Evolutionary conservation across 2,888 invertebrate genomes (phyloP).

Genomic region (Athripsodes cinereus): DNA sequence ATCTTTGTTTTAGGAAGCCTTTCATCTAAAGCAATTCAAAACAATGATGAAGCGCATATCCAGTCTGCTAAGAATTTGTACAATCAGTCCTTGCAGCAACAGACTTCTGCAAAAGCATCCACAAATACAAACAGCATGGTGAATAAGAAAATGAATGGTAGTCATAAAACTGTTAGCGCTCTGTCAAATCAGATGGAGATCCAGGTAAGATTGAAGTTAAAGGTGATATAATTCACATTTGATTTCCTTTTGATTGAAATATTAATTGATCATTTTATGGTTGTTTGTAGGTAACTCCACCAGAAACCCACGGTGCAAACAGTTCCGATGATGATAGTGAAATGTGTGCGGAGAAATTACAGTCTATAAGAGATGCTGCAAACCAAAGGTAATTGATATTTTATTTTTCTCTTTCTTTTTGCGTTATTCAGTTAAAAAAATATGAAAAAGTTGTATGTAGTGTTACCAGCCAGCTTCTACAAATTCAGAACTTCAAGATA

Average conservation of each 20-base stretch:
- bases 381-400: constrained; percentile 39
- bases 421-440: neutral
- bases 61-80: constrained; percentile 23
- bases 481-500: neutral
- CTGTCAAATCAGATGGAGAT: constrained; percentile 23
- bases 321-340: constrained; percentile 61
- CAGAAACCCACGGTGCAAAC: constrained; percentile 34
- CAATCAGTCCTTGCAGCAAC: constrained; percentile 20
- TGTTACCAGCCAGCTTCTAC: too few species aligned
- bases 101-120: neutral
- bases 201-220: constrained; percentile 17
- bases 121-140: constrained; percentile 1
- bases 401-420: neutral
- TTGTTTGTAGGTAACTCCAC: constrained; percentile 31
- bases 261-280: neutral
- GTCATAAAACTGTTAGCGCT: constrained; percentile 17
- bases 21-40: constrained; percentile 21
- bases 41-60: constrained; percentile 16
- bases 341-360: constrained; percentile 60
- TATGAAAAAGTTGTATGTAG: too few species aligned
- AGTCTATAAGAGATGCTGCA: constrained; percentile 59
- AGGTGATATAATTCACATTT: neutral
- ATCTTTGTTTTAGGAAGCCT: constrained; percentile 24
- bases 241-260: neutral
- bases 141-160: constrained; percentile 17